A percentile compares a stretch with the other conserved stretches of the same genome.
These are phyloP conservation scores for Luscinia luscinia DNA, from an alignment of 2,797 vertebrate genomes.

Conservation along the genomic window DNA sequence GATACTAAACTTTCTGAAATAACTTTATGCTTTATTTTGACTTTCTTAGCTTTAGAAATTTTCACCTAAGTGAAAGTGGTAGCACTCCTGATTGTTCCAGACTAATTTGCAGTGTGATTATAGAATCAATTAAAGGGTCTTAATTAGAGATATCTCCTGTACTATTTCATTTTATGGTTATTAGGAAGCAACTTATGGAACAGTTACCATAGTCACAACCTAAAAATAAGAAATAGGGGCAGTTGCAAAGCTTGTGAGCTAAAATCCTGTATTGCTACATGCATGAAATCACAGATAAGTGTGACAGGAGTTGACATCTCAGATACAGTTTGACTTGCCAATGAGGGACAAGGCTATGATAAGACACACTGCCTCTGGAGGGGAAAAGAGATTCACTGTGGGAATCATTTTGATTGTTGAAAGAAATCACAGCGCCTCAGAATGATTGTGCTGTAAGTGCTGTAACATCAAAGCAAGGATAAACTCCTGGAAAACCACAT, in stretches of 20 bases:
- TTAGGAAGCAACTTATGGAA: neutral
- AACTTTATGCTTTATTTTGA: neutral
- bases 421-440: neutral
- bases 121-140: neutral
- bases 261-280: constrained; percentile 10
- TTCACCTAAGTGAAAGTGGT: neutral
- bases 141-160: neutral
- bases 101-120: neutral
- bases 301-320: constrained; percentile 54
- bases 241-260: neutral
- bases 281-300: constrained; percentile 62
- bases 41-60: neutral
- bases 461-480: neutral
- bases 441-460: neutral
- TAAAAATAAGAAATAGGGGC: neutral
- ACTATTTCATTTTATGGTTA: neutral
- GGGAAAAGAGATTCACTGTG: neutral
- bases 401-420: constrained; percentile 27
- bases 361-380: constrained; percentile 28
- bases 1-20: neutral
- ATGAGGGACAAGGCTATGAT: constrained; percentile 19
- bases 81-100: neutral
- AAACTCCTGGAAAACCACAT: neutral
- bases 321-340: constrained; percentile 55
- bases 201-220: constrained; percentile 16